A percentile compares a stretch with the other conserved stretches of the same genome.
These are phyloP conservation scores for Chymomyza procnemis DNA, from an alignment of 2,888 invertebrate species.

Conservation along the genomic window DNA sequence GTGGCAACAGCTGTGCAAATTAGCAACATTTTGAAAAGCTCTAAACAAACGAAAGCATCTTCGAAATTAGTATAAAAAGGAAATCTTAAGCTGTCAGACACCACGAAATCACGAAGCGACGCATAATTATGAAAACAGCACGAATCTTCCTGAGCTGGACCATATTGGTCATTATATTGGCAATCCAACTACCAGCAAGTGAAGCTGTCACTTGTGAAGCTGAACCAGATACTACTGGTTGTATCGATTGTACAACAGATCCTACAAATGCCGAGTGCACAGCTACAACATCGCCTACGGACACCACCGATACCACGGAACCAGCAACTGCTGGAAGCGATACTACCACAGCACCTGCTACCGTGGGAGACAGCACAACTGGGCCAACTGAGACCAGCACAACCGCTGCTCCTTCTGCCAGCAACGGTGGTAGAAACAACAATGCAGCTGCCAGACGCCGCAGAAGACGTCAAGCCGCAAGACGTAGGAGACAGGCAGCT, in stretches of 20 bases:
- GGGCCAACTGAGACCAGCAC: neutral
- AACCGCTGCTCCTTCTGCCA: neutral
- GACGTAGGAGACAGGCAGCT: slow-evolving; percentile 15
- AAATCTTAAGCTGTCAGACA: neutral
- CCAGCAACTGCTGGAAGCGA: neutral
- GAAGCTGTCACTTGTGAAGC: slow-evolving; percentile 22
- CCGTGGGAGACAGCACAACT: neutral
- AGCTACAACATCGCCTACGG: slow-evolving; percentile 15
- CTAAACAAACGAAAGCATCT: neutral
- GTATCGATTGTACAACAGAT: slow-evolving; percentile 28
- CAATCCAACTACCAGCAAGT: neutral
- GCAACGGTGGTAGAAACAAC: neutral
- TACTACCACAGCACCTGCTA: neutral
- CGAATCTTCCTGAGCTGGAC: slow-evolving; percentile 19
- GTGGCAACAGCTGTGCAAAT: neutral
- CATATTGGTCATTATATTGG: slow-evolving; percentile 20
- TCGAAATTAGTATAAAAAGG: slow-evolving; percentile 11
- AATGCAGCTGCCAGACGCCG: neutral
- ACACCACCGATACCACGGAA: neutral
- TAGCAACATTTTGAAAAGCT: neutral
- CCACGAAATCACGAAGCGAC: neutral
- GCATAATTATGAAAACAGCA: slow-evolving; percentile 19
- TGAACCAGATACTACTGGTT: slow-evolving; percentile 17
- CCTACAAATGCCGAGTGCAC: slow-evolving; percentile 13
- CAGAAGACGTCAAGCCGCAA: slow-evolving; percentile 4